Base-by-base conservation (phyloP, 1,140 invertebrate species). In the Caerostris darwini region DNA sequence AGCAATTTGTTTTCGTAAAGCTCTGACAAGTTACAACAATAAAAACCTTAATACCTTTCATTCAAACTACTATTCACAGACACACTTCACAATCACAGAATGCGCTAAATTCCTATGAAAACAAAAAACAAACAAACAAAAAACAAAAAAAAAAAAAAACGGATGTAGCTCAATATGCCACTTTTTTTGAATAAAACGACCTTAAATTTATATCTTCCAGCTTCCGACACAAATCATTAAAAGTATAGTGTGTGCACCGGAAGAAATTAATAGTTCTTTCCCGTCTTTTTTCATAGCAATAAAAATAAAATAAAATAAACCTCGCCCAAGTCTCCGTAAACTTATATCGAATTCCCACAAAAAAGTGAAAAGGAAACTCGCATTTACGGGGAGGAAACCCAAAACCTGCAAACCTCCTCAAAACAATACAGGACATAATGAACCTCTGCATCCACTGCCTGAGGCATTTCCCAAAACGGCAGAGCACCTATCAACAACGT, bases 181-280 rank as follows among this genome's bases (percentile, higher is more conserved):
- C 19, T 77, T n/a, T n/a, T n/a, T n/a, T 34, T 12, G 34, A 77
- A 50, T 50, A 34, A 77, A 34, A 77, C 5, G 71, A 77, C 19
- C 71, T 77, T 50, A 50, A 77, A 50, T 53, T 53, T 64, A 64
- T 14, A 64, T 64, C 61, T 10, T 5, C 19, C 19, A 12, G 53
- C 34, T 77, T 77, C 71, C 71, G 71, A 77, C 71, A 77, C 71
- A 77, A 77, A 77, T 34, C 34, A 77, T 77, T 77, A 77, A 77
- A 77, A 77, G 34, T 34, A 53, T 50, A 50, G 3, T 4, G 34
- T 34, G 34, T 34, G 3, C 10, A 10, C 34, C 71, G 34, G 34
- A 50, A 50, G 10, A 77, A 50, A 77, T 50, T 50, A 50, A 77
- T 77, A 50, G 71, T 50, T 34, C 5, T 77, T 53, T 77, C 53